Evolutionary conservation across 2,797 vertebrate species (phyloP).

Genomic region (Anolis apletophallus): DNA sequence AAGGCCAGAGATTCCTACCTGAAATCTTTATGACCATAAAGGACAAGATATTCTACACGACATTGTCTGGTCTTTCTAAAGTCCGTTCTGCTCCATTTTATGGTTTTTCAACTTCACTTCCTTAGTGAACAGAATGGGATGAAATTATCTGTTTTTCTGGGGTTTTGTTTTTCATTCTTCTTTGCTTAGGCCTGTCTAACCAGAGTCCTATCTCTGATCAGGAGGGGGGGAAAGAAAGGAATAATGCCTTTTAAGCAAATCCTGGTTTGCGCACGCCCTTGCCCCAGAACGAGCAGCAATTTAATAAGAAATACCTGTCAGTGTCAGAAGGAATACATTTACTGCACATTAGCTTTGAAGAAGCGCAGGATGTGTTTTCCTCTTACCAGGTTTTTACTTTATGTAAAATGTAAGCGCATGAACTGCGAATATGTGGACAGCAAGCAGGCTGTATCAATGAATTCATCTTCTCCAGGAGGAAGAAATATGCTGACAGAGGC

Average conservation of each 20-base stretch:
- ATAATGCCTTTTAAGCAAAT: constrained; percentile 85
- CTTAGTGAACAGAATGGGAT: constrained; percentile 72
- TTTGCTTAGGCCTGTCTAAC: constrained; percentile 79
- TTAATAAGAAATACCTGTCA: constrained; percentile 85
- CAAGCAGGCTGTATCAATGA: constrained; percentile 73
- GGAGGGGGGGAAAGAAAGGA: constrained; percentile 55
- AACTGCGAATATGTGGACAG: constrained; percentile 80
- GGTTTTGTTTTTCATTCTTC: constrained; percentile 55
- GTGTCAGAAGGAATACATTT: constrained; percentile 80
- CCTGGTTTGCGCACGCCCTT: constrained; percentile 55
- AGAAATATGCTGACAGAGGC: constrained; percentile 66
- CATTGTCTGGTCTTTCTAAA: constrained; percentile 61
- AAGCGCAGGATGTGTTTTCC: constrained; percentile 79
- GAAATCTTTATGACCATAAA: constrained; percentile 58
- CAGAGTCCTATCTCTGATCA: constrained; percentile 81
- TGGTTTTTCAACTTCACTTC: constrained; percentile 77
- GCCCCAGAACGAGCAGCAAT: constrained; percentile 60
- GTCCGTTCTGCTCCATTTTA: constrained; percentile 71
- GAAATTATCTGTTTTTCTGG: constrained; percentile 77
- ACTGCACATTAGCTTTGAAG: constrained; percentile 80
- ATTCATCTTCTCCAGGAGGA: constrained; percentile 68
- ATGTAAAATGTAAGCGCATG: constrained; percentile 81
- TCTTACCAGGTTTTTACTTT: constrained; percentile 80
- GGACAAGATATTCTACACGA: constrained; percentile 72
- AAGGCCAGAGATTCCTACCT: constrained; percentile 68